Conservation (phyloP, 2,797 vertebrate genomes). For the Lagorchestes hirsutus region DNA sequence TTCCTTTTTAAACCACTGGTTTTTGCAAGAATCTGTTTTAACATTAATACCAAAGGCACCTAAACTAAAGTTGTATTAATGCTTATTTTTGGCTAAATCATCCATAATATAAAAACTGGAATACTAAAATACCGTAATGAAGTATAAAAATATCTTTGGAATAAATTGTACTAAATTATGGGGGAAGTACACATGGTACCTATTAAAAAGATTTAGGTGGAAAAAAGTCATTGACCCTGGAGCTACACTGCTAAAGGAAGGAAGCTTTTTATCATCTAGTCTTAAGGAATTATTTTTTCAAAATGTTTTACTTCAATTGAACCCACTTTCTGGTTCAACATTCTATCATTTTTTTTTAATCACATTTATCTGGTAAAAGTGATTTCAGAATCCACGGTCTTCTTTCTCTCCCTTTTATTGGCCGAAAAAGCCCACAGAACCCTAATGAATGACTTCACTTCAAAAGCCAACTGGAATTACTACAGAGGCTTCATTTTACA, state of each 20-base stretch:
- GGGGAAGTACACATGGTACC: not conserved
- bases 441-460: not conserved
- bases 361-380: not conserved
- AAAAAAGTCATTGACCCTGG: accelerated
- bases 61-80: not conserved
- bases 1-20: not conserved
- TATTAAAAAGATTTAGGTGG: not conserved
- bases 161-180: too few relatives aligned
- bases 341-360: not conserved
- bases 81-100: not conserved
- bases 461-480: not conserved
- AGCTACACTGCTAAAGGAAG: not conserved
- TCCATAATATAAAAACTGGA: not conserved
- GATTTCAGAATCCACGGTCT: not conserved
- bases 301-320: not conserved
- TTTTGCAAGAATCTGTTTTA: not conserved
- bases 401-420: not conserved
- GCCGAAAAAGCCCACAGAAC: not conserved
- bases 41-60: not conserved
- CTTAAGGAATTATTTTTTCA: not conserved
- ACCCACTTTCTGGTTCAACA: not conserved
- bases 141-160: not conserved
- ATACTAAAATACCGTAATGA: not conserved
- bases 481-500: not conserved
- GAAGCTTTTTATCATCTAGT: not conserved